Evolutionary conservation across 2,113 vertebrate species (phyloP).

Genomic region (Papio anubis): DNA sequence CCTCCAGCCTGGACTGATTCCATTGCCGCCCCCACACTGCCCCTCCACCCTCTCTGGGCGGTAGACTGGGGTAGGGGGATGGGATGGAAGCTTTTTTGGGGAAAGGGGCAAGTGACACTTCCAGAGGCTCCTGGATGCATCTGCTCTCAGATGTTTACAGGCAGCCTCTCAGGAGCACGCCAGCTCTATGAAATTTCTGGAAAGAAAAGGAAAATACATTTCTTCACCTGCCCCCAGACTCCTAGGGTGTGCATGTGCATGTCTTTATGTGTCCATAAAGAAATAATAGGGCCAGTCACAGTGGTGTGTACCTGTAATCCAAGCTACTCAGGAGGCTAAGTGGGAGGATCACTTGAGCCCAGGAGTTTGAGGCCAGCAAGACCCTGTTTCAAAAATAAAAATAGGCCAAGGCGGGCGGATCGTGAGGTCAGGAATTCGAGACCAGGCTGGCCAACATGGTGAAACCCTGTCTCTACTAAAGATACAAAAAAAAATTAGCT

Average conservation of each 20-base stretch:
- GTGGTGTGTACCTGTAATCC: background rate
- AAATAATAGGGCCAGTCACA: background rate
- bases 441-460: too few species aligned
- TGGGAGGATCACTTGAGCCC: background rate
- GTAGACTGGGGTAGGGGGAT: background rate
- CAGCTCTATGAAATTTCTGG: background rate
- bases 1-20: background rate
- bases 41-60: background rate
- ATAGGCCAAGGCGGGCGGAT: too few species aligned
- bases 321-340: background rate
- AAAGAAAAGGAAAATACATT: background rate
- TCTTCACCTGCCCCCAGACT: background rate
- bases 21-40: background rate
- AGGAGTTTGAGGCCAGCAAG: background rate
- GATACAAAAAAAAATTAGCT: too few species aligned
- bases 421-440: too few species aligned
- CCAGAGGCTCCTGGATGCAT: background rate
- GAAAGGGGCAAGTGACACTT: background rate
- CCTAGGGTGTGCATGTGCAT: background rate
- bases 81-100: background rate
- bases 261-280: background rate
- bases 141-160: background rate
- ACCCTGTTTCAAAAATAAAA: background rate
- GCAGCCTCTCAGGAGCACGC: background rate
- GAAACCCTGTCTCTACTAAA: too few species aligned